These are phyloP conservation scores for cattle (Bos taurus) DNA, from an alignment of 2,113 vertebrate genomes.

Conservation along the genomic window ARS-UCD2.0 NC_037342.1:11176501-11177000, in stretches of 20 bases:
- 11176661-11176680: background rate
- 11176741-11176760: background rate
- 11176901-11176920: background rate
- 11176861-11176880: background rate
- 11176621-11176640: background rate
- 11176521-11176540: background rate
- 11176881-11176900: background rate
- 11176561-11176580: background rate
- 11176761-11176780: background rate
- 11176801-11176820: accelerated
- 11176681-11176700: background rate
- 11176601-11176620: background rate
- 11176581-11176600: accelerated
- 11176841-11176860: background rate
- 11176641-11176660: background rate
- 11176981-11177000: accelerated
- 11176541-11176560: background rate
- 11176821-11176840: background rate
- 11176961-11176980: accelerated
- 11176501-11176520: accelerated
- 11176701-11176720: background rate
- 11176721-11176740: background rate
- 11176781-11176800: background rate
- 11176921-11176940: background rate
- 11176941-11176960: background rate